Conservation (phyloP, 64 coral and sea anemone genomes). For the Pocillopora damicornis region DNA sequence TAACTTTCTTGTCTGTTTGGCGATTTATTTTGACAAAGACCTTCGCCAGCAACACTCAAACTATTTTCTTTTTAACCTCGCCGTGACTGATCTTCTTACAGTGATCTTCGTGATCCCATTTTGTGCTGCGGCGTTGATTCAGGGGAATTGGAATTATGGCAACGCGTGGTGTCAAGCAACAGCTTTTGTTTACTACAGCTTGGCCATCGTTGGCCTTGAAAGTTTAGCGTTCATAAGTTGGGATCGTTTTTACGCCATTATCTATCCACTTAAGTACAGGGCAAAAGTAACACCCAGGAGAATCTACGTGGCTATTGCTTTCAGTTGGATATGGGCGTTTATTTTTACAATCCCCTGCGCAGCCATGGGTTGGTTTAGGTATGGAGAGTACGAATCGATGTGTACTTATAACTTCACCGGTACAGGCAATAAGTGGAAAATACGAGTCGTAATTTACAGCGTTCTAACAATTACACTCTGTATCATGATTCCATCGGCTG, state of each 20-base stretch:
- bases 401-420: constrained; percentile 57
- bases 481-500: constrained; percentile 38
- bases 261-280: constrained; percentile 47
- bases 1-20: constrained; percentile 52
- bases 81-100: constrained; percentile 51
- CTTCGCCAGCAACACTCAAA: constrained; percentile 60
- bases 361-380: constrained; percentile 59
- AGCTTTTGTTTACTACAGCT: constrained; percentile 54
- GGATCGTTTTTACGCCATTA: constrained; percentile 61
- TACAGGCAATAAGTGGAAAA: constrained; percentile 72
- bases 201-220: constrained; percentile 58
- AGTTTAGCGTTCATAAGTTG: constrained; percentile 58
- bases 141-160: constrained; percentile 49
- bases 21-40: constrained; percentile 55
- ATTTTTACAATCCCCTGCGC: constrained; percentile 53
- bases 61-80: constrained; percentile 58
- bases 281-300: constrained; percentile 35
- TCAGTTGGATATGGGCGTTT: constrained; percentile 55
- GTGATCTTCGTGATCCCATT: constrained; percentile 47
- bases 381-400: constrained; percentile 52
- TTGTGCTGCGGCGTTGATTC: constrained; percentile 31
- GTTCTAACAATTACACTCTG: constrained; percentile 50
- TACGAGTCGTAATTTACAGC: constrained; percentile 41
- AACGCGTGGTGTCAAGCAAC: constrained; percentile 15
- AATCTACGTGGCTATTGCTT: not conserved